phyloP scores from a whole-genome alignment of 2,797 vertebrate genomes.

The Liparis tanakae region DNA sequence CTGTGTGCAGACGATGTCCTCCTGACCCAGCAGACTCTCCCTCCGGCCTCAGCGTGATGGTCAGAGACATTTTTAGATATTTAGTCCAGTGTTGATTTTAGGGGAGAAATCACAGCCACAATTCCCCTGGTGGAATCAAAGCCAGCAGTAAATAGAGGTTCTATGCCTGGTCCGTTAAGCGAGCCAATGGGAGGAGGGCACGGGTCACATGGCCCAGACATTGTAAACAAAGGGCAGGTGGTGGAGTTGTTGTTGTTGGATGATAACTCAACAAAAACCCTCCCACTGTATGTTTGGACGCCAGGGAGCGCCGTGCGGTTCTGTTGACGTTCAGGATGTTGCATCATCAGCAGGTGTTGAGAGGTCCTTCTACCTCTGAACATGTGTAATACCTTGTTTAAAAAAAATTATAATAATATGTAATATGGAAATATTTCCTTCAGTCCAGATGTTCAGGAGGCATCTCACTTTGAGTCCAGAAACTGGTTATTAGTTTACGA shows the following conservation, averaged over 20 bases:
- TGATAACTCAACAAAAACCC: neutral
- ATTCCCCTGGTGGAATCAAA: neutral
- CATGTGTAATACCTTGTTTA: neutral
- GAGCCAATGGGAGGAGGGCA: neutral
- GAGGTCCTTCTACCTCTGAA: neutral
- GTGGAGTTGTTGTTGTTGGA: neutral
- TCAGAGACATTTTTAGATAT: neutral
- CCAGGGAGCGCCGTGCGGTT: neutral
- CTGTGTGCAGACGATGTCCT: slow-evolving; percentile 27
- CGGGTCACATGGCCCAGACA: neutral
- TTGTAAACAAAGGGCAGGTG: neutral
- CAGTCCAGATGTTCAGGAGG: neutral
- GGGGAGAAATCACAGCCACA: neutral
- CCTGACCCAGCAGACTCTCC: neutral
- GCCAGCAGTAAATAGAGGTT: neutral
- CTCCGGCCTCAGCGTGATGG: neutral
- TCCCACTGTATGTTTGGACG: neutral
- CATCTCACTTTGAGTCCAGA: too few species aligned
- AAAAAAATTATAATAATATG: too few species aligned
- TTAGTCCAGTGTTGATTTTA: neutral
- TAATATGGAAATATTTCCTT: neutral
- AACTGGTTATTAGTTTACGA: too few species aligned
- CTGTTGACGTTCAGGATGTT: neutral
- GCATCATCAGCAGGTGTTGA: too few species aligned
- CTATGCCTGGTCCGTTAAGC: too few species aligned